Evolutionary conservation across 2,113 vertebrate genomes (phyloP).

Genomic region (Antennarius striatus): DNA sequence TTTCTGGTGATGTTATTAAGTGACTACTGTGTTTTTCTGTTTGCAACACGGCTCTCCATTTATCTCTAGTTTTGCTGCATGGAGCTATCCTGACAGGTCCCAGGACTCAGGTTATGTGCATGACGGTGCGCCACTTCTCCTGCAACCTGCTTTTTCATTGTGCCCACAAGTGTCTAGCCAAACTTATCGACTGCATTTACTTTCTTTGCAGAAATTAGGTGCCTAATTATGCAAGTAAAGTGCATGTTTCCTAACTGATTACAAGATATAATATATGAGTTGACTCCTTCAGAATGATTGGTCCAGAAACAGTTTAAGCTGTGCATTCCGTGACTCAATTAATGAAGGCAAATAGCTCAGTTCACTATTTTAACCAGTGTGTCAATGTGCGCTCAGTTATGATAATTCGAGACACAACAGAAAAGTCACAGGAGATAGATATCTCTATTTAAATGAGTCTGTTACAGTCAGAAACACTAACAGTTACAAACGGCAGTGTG

Average conservation of each 20-base stretch:
- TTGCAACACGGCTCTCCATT: constrained; percentile 28
- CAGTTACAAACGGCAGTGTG: constrained; percentile 81
- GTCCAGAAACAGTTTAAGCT: constrained; percentile 26
- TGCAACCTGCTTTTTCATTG: constrained; percentile 24
- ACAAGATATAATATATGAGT: constrained; percentile 46
- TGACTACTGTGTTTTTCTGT: constrained; percentile 17
- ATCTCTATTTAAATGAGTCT: constrained; percentile 78
- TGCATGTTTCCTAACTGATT: constrained; percentile 72
- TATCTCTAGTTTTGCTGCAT: constrained; percentile 31
- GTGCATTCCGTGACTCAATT: constrained; percentile 41
- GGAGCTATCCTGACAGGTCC: constrained; percentile 25
- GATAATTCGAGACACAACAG: constrained; percentile 42
- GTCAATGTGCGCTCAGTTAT: constrained; percentile 32
- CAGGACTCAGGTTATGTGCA: constrained; percentile 34
- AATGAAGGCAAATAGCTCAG: constrained; percentile 40
- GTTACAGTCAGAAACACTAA: constrained; percentile 79
- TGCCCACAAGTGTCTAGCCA: constrained; percentile 52
- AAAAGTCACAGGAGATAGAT: constrained; percentile 47
- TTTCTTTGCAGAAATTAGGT: constrained; percentile 66
- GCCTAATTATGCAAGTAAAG: constrained; percentile 77
- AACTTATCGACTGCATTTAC: constrained; percentile 70
- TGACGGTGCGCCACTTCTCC: constrained; percentile 29
- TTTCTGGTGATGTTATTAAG: too few relatives aligned
- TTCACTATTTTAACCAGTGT: constrained; percentile 22
- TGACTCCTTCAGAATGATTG: constrained; percentile 39